Evolutionary conservation across 35 echinoderm and acorn worm species (phyloP).

Genomic region (Ophiothrix spiculata): DNA sequence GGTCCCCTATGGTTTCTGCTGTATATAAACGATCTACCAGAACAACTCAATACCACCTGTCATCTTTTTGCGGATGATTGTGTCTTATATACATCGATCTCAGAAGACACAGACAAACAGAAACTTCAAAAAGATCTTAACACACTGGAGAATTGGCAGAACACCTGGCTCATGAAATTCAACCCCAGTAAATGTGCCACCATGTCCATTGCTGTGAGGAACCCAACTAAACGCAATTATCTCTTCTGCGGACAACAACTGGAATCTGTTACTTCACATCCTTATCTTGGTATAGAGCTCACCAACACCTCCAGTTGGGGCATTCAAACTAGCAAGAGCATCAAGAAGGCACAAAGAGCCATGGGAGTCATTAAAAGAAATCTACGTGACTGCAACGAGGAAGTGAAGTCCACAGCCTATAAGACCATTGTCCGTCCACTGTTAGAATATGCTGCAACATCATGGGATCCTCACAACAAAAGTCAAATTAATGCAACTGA

Average conservation of each 20-base stretch:
- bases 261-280: neutral
- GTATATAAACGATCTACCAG: constrained; percentile 43
- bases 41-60: neutral
- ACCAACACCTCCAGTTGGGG: constrained; percentile 10
- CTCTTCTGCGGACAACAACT: constrained; percentile 3
- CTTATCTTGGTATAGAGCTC: constrained; percentile 11
- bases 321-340: neutral
- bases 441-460: neutral
- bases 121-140: constrained; percentile 41
- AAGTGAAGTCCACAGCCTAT: neutral
- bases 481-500: no score
- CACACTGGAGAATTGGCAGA: no score
- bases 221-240: neutral
- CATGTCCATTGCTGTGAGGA: constrained; percentile 3
- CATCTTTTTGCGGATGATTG: constrained; percentile 55
- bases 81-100: constrained; percentile 15
- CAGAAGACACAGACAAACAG: constrained; percentile 5
- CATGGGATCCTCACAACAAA: neutral
- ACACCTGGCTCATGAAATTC: constrained; percentile 22
- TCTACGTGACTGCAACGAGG: neutral
- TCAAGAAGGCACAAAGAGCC: neutral
- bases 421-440: no score
- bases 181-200: no score
- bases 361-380: neutral
- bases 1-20: constrained; percentile 21